Percentiles rank a stretch among this genome's conserved stretches.
phyloP scores from a whole-genome alignment of 2,888 invertebrate genomes.

The Lithophane socia region DNA sequence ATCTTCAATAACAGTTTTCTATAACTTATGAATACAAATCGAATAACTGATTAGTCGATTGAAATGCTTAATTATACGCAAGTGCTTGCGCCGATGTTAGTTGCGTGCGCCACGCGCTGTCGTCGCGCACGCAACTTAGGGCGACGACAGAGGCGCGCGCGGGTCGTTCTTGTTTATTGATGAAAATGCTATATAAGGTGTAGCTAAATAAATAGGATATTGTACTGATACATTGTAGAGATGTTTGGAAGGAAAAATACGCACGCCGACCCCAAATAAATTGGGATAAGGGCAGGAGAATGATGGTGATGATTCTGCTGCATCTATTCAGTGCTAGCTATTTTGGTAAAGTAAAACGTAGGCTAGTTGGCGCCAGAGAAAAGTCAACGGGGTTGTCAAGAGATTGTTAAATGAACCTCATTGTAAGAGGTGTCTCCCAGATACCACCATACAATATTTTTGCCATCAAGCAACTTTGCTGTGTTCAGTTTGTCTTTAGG shows the following conservation, averaged over 20 bases:
- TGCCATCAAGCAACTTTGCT: not conserved
- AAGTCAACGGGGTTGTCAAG: not conserved
- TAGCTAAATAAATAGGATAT: not conserved
- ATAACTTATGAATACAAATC: not conserved
- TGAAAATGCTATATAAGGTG: not conserved
- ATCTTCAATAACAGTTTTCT: not conserved
- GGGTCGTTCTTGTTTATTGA: slow-evolving; percentile 18
- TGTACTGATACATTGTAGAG: not conserved
- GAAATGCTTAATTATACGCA: slow-evolving; percentile 15
- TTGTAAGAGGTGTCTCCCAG: not conserved
- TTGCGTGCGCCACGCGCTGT: slow-evolving; percentile 35
- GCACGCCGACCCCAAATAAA: not conserved
- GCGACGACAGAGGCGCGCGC: slow-evolving; percentile 16
- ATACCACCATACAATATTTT: not conserved
- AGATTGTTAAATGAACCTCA: too few species aligned
- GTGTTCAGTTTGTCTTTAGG: not conserved
- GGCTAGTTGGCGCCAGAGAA: too few species aligned
- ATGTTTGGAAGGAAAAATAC: not conserved
- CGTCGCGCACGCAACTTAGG: slow-evolving; percentile 35
- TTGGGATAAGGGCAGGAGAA: not conserved
- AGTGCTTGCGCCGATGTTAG: not conserved
- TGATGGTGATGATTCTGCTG: not conserved
- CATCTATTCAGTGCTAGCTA: not conserved
- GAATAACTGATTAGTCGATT: slow-evolving; percentile 7
- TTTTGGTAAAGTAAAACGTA: not conserved